Base-by-base conservation (phyloP, 1,140 invertebrate genomes). In the Lordiphosa stackelbergi region DNA sequence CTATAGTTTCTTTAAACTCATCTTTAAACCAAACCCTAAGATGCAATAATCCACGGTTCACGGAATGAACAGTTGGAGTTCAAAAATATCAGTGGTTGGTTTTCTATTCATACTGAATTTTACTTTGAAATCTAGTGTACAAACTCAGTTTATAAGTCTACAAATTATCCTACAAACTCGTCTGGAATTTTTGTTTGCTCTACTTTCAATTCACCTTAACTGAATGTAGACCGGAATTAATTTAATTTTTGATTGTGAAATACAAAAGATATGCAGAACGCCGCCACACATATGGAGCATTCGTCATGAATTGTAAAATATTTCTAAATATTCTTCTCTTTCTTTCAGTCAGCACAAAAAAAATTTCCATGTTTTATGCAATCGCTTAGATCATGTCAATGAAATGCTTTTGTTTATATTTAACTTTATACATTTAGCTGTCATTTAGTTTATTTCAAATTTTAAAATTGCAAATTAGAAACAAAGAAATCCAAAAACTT, bases 361-460 rank as follows among this genome's bases (percentile, higher is more conserved):
- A 66, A 56, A 19, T 19, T 19, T 38, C 43, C 43, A 13, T 22
- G 5, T n/a, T 43, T 24, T 47, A 22, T 11, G 31, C 43, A 54
- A 48, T 43, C 60, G 61, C 31, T 34, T 60, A 37, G 43, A 34
- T 62, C 37, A 28, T 37, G 40, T 57, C 10, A 49, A 36, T 49
- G 28, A 49, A 52, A 57, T 45, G 53, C 63, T 37, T 63, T 75
- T 42, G 37, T 53, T 35, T 69, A 31, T 31, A 31, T 31, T 31
- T 78, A 35, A 73, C 59, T 81, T 81, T 83, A 62, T 81, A 81
- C 75, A 81, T 61, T 75, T 59, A 47, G 13, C 46, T 75, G 66
- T 74, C 49, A 81, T 83, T 71, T 56, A 59, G 60, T 81, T 48
- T 59, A 56, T 71, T 75, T 57, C 46, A 47, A 68, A 71, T 81